Conservation (phyloP, 2,888 invertebrate genomes). For the Trachelus stipa region DNA sequence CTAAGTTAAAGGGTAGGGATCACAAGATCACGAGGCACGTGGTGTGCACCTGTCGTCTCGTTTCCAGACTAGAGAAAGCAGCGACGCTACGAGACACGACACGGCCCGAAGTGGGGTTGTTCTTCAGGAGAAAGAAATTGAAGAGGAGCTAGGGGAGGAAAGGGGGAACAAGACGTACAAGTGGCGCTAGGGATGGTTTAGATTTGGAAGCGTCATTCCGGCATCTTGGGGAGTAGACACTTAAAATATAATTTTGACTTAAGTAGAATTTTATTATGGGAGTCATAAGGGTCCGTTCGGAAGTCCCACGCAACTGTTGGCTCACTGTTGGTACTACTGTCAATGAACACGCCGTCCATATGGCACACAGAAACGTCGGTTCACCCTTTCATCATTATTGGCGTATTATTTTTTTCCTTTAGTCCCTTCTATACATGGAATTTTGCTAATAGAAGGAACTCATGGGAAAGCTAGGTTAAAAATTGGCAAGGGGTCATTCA, state of each 20-base stretch:
- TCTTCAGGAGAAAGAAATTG: neutral
- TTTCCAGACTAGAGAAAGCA: conserved; percentile 12
- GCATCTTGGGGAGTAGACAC: neutral
- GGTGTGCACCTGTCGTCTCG: conserved; percentile 35
- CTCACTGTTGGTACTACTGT: neutral
- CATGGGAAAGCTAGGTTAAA: neutral
- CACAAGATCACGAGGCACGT: conserved; percentile 30
- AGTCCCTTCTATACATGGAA: neutral
- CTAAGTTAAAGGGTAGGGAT: conserved; percentile 43
- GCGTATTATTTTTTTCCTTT: neutral
- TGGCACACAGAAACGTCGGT: neutral
- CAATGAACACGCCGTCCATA: neutral
- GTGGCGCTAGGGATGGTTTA: neutral
- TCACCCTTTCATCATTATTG: neutral
- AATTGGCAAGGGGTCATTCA: neutral
- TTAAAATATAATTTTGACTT: neutral
- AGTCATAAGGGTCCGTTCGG: neutral
- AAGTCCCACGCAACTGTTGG: neutral
- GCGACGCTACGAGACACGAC: neutral
- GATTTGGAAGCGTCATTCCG: neutral
- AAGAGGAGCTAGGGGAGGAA: neutral
- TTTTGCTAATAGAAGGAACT: neutral
- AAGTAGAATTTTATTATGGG: neutral
- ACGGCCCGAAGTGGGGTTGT: neutral
- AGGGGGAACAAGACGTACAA: neutral